Percentiles rank a stretch among this genome's conserved stretches.
These are phyloP conservation scores for Myripristis murdjan DNA, from an alignment of 2,797 vertebrate genomes.

Conservation along the genomic window DNA sequence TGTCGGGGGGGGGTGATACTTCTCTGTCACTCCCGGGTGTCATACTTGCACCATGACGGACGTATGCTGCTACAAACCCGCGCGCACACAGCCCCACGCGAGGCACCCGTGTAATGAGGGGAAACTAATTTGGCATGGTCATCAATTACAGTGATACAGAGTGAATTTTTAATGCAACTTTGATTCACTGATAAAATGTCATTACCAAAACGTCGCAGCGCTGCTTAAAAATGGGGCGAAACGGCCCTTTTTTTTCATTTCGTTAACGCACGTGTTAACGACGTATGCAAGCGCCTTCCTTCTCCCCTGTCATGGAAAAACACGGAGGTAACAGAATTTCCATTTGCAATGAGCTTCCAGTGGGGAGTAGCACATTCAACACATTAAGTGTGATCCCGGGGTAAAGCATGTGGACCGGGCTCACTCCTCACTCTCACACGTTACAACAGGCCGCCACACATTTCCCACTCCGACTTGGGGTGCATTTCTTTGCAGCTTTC, in stretches of 20 bases:
- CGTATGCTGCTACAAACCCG: constrained; percentile 8
- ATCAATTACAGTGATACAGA: constrained; percentile 1
- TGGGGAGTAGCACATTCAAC: constrained; percentile 10
- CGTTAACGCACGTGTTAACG: too few species aligned
- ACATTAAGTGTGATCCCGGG: constrained; percentile 39
- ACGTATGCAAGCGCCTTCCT: neutral
- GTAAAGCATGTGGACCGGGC: constrained; percentile 8
- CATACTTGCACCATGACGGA: constrained; percentile 24
- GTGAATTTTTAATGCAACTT: neutral
- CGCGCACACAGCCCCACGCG: neutral
- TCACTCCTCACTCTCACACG: constrained; percentile 42
- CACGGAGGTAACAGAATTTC: constrained; percentile 5
- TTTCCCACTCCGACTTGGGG: constrained; percentile 40
- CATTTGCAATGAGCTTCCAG: constrained; percentile 17
- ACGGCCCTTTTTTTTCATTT: neutral
- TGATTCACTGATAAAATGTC: constrained; percentile 5
- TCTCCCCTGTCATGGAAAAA: neutral
- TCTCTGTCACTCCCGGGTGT: constrained; percentile 42
- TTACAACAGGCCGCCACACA: constrained; percentile 31
- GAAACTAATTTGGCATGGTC: constrained; percentile 15
- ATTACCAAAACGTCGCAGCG: neutral
- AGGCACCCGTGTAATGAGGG: neutral
- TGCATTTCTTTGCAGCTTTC: constrained; percentile 58
- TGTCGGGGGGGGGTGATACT: constrained; percentile 62
- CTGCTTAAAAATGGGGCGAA: neutral